Conservation (phyloP, 2,797 vertebrate genomes). For the Coccyzus lansbergi region DNA sequence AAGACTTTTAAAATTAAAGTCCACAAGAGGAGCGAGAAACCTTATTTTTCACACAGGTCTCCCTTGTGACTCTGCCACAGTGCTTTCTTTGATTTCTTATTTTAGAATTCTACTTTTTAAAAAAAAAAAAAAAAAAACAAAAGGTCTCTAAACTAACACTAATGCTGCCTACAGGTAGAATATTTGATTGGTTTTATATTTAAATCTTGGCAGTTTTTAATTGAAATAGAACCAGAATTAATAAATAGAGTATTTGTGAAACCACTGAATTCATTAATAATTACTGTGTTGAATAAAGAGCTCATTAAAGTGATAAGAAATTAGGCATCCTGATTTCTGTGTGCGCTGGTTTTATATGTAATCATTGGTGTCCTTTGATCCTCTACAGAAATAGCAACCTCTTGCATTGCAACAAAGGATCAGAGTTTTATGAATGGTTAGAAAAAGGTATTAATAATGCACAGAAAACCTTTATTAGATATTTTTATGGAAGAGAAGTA, state of each 20-base stretch:
- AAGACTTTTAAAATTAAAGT: slow-evolving; percentile 75
- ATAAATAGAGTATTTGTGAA: slow-evolving; percentile 77
- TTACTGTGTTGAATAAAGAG: slow-evolving; percentile 59
- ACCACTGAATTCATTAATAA: slow-evolving; percentile 71
- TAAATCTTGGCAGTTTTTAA: slow-evolving; percentile 73
- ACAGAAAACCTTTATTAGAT: slow-evolving; percentile 81
- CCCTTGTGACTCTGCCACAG: slow-evolving; percentile 76
- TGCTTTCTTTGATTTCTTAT: slow-evolving; percentile 77
- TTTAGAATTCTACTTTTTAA: slow-evolving; percentile 74
- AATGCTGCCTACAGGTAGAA: slow-evolving; percentile 76
- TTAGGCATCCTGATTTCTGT: slow-evolving; percentile 75
- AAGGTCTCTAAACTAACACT: slow-evolving; percentile 69
- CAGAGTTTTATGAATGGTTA: slow-evolving; percentile 74
- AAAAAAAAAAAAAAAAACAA: slow-evolving; percentile 1
- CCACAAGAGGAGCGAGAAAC: slow-evolving; percentile 73
- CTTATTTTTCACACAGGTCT: slow-evolving; percentile 69
- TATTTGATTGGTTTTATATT: slow-evolving; percentile 70
- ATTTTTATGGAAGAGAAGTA: slow-evolving; percentile 80
- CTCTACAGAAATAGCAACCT: slow-evolving; percentile 66
- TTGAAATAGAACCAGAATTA: slow-evolving; percentile 68
- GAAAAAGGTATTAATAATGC: slow-evolving; percentile 78
- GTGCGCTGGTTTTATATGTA: slow-evolving; percentile 78
- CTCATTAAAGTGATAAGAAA: slow-evolving; percentile 57
- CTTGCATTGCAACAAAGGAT: slow-evolving; percentile 68
- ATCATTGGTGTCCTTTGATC: slow-evolving; percentile 71